phyloP scores from a whole-genome alignment of 2,888 invertebrate genomes.

The Drosophila lacicola region DNA sequence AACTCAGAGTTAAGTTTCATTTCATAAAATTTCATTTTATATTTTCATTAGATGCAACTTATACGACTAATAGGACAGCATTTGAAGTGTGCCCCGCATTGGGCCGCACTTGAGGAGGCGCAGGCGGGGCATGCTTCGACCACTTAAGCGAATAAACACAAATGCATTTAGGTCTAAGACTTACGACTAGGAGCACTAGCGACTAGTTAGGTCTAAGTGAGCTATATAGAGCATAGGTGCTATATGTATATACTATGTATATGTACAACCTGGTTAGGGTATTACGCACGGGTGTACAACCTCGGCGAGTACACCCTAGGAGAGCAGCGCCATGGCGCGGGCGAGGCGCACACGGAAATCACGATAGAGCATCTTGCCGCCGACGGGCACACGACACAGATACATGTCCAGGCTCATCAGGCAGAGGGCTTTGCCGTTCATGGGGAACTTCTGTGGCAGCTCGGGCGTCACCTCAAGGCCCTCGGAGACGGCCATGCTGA shows the following conservation, averaged over 20 bases:
- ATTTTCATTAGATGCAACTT: constrained; percentile 71
- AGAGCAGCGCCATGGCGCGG: constrained; percentile 87
- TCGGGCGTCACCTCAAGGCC: constrained; percentile 84
- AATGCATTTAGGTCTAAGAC: constrained; percentile 66
- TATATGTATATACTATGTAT: constrained; percentile 46
- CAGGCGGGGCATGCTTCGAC: constrained; percentile 23
- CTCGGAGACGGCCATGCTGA: constrained; percentile 87
- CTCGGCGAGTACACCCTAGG: constrained; percentile 43
- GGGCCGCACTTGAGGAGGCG: background rate
- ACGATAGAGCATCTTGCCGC: constrained; percentile 89
- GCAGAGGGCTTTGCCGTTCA: constrained; percentile 93
- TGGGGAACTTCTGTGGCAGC: constrained; percentile 88
- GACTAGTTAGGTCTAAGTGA: constrained; percentile 60
- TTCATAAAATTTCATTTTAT: constrained; percentile 77
- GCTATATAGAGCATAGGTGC: constrained; percentile 17
- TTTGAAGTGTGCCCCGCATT: constrained; percentile 41
- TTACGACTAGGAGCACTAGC: constrained; percentile 55
- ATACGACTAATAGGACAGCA: constrained; percentile 72
- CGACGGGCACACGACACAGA: constrained; percentile 88
- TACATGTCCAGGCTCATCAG: constrained; percentile 92
- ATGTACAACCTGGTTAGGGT: constrained; percentile 63
- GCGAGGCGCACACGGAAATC: constrained; percentile 90
- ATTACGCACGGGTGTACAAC: constrained; percentile 7
- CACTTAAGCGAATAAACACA: constrained; percentile 53
- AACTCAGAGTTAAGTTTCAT: background rate